A percentile compares a stretch with the other conserved stretches of the same genome.
These are phyloP conservation scores for Potorous gilbertii DNA, from an alignment of 2,797 vertebrate species.

Conservation along the genomic window DNA sequence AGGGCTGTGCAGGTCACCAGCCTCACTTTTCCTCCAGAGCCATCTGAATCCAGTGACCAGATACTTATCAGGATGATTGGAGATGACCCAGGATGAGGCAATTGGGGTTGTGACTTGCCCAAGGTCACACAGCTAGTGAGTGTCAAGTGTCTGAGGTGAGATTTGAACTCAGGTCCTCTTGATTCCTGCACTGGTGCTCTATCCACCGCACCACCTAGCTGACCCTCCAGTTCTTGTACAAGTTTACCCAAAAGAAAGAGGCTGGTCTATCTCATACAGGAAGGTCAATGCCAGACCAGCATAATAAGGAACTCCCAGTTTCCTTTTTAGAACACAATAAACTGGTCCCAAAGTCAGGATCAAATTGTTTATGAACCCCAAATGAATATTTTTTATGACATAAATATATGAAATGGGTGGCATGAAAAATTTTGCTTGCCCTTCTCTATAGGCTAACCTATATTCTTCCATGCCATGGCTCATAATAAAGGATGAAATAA, in stretches of 20 bases:
- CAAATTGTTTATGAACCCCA: not conserved
- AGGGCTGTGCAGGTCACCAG: no score
- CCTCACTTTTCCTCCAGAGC: no score
- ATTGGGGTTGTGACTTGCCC: no score
- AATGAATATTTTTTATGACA: not conserved
- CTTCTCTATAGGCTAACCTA: not conserved
- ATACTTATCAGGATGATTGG: no score
- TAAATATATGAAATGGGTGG: not conserved
- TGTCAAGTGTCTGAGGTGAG: no score
- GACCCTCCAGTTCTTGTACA: not conserved
- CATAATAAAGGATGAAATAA: not conserved
- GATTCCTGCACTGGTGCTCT: no score
- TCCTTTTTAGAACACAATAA: not conserved
- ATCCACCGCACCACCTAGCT: no score
- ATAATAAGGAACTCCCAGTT: not conserved
- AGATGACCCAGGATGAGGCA: no score
- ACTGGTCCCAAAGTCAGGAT: not conserved
- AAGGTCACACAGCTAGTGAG: no score
- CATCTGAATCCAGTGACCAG: no score
- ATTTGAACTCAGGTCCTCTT: no score
- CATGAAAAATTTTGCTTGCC: not conserved
- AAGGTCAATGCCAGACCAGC: not conserved
- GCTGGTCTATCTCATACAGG: not conserved
- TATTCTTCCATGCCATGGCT: not conserved
- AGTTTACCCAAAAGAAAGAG: not conserved